Conservation (phyloP, 1,140 invertebrate genomes). For the Cydia splendana region DNA sequence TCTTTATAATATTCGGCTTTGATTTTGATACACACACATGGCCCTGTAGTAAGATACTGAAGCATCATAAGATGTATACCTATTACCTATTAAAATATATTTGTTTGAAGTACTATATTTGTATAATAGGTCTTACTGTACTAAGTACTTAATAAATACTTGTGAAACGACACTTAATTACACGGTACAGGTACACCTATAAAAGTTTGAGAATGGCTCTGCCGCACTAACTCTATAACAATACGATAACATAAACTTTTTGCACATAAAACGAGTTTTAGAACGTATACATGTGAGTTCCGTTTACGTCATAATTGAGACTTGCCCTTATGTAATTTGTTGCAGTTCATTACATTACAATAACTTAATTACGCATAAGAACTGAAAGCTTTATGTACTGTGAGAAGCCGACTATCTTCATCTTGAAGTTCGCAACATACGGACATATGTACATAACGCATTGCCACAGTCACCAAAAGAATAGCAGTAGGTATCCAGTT, state of each 20-base stretch:
- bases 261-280: background rate
- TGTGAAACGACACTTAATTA: no score
- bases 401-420: constrained; percentile 21
- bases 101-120: no score
- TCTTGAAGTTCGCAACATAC: constrained; percentile 18
- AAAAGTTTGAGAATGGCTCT: no score
- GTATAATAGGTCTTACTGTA: no score
- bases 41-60: no score
- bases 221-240: background rate
- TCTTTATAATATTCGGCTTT: no score
- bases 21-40: no score
- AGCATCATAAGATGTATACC: no score
- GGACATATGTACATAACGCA: constrained; percentile 6
- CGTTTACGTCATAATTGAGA: background rate
- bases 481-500: background rate
- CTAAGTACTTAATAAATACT: no score
- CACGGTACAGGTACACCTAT: no score
- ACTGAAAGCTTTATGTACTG: background rate
- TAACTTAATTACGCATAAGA: constrained; percentile 26
- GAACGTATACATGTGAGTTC: background rate
- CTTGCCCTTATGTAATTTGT: constrained; percentile 8
- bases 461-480: background rate
- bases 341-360: constrained; percentile 19
- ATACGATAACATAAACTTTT: background rate
- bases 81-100: no score